These are phyloP conservation scores for Clarias macrocephalus DNA, from an alignment of 2,113 vertebrate species.

Conservation along the genomic window DNA sequence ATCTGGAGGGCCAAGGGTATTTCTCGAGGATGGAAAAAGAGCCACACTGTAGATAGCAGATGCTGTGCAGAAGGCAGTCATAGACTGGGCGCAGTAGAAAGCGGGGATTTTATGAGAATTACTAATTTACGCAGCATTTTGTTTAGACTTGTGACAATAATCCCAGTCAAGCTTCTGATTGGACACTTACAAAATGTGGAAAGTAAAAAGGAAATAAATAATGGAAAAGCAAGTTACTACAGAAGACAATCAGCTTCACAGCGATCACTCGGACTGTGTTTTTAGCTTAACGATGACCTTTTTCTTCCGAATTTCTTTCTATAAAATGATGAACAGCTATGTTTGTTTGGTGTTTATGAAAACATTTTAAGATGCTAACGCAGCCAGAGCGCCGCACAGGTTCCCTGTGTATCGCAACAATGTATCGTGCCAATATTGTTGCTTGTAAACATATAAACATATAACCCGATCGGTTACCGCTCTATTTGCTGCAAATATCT, in stretches of 20 bases:
- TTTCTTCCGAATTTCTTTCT: neutral
- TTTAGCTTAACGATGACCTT: neutral
- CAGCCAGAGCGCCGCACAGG: neutral
- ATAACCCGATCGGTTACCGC: neutral
- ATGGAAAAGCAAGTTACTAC: neutral
- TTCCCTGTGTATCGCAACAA: neutral
- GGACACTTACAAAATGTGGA: neutral
- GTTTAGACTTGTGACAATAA: neutral
- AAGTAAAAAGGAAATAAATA: neutral
- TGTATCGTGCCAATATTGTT: neutral
- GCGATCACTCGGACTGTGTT: neutral
- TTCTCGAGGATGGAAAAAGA: too few species aligned
- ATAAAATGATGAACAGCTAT: too few species aligned
- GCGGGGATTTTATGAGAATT: too few species aligned
- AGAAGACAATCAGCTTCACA: neutral
- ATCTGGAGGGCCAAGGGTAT: too few species aligned
- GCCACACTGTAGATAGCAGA: too few species aligned
- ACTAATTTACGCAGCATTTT: neutral
- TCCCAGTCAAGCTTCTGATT: neutral
- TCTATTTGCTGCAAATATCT: slow-evolving; percentile 36
- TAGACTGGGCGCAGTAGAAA: too few species aligned
- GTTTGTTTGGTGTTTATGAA: neutral
- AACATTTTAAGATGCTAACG: too few species aligned
- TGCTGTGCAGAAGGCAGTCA: too few species aligned
- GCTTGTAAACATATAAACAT: neutral